A percentile compares a stretch with the other conserved stretches of the same genome.
phyloP scores from a whole-genome alignment of 1,140 invertebrate genomes.

The Conus betulinus region DNA sequence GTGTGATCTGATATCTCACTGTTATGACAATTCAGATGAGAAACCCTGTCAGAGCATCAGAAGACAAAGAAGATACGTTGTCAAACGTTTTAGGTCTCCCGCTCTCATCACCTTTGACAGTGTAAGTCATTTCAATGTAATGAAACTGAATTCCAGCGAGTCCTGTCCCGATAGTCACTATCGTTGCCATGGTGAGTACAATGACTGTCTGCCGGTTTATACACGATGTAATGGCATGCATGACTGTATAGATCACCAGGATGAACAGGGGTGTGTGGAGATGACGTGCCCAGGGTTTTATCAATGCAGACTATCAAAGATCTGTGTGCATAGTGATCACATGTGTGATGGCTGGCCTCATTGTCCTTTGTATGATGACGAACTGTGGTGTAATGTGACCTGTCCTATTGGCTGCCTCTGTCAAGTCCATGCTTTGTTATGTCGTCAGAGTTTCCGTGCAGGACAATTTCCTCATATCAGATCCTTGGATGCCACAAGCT shows the following conservation, averaged over 20 bases:
- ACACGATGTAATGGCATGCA: constrained; percentile 22
- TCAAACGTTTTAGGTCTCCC: too few relatives aligned
- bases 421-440: constrained; percentile 3
- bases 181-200: background rate
- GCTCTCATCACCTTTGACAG: too few relatives aligned
- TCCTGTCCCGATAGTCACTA: too few relatives aligned
- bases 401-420: constrained; percentile 50
- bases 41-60: background rate
- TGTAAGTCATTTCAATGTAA: too few relatives aligned
- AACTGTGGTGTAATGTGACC: constrained; percentile 22
- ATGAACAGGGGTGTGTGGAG: background rate
- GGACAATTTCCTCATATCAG: background rate
- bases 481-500: background rate
- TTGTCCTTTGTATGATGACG: constrained; percentile 40
- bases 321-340: constrained; percentile 29
- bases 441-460: background rate
- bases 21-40: background rate
- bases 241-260: constrained; percentile 5
- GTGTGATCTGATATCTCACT: background rate
- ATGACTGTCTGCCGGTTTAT: background rate
- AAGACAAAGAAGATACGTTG: too few relatives aligned
- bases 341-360: constrained; percentile 28
- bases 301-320: constrained; percentile 15
- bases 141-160: too few relatives aligned
- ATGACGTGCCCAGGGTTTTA: constrained; percentile 39